A percentile compares a stretch with the other conserved stretches of the same genome.
These are phyloP conservation scores for Micromussa lordhowensis DNA, from an alignment of 92 coral and sea anemone species.

Conservation along the genomic window DNA sequence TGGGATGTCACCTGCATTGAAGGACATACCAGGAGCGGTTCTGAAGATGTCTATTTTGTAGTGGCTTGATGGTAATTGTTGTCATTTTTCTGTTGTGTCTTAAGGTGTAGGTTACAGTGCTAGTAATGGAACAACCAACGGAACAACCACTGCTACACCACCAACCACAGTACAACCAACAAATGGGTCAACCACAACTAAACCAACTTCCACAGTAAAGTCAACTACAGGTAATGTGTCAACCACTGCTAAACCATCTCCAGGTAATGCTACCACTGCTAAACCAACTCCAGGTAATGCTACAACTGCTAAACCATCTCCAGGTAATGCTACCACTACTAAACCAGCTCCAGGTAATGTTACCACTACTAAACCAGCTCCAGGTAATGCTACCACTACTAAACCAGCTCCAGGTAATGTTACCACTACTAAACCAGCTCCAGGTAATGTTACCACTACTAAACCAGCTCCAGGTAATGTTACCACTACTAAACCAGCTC, in stretches of 20 bases:
- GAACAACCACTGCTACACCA: background rate
- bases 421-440: background rate
- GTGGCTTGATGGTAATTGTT: too few species aligned
- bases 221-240: background rate
- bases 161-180: background rate
- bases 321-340: background rate
- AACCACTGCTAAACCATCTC: background rate
- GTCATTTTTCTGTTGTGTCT: background rate
- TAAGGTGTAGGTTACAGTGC: background rate
- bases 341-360: background rate
- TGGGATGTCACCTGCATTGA: too few species aligned
- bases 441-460: conserved; percentile 8
- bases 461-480: background rate
- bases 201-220: background rate
- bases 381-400: background rate
- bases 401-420: background rate
- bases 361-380: conserved; percentile 7
- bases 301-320: background rate
- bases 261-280: conserved; percentile 7
- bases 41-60: too few species aligned
- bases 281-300: background rate
- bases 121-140: background rate
- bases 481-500: background rate
- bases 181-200: background rate
- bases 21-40: too few species aligned